phyloP scores from a whole-genome alignment of 2,113 vertebrate genomes.

The Oreotragus oreotragus region DNA sequence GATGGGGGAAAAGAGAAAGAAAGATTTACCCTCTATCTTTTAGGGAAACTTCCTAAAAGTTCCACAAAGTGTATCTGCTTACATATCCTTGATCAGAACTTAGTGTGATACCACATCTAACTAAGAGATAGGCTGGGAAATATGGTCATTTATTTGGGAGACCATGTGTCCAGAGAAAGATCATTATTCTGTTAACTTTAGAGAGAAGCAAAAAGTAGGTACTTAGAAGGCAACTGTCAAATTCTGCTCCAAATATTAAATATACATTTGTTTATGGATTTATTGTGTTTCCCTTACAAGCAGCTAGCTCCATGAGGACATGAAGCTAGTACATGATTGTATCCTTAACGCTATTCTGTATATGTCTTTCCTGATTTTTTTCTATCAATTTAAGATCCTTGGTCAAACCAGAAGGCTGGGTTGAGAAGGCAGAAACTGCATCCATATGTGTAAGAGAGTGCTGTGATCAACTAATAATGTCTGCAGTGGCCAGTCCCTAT shows the following conservation, averaged over 20 bases:
- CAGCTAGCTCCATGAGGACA: not conserved
- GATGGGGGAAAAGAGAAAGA: not conserved
- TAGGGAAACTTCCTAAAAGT: not conserved
- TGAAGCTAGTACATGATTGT: not conserved
- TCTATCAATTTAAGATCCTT: not conserved
- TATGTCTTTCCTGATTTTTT: not conserved
- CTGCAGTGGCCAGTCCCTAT: not conserved
- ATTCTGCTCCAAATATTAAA: not conserved
- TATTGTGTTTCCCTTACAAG: not conserved
- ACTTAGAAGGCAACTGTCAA: not conserved
- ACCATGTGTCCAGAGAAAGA: not conserved
- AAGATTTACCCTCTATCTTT: not conserved
- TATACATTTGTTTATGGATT: not conserved
- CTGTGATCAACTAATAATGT: not conserved
- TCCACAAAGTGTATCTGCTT: not conserved
- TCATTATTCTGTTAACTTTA: conserved; percentile 6
- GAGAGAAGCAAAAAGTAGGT: not conserved
- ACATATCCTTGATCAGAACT: not conserved
- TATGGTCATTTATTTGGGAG: not conserved
- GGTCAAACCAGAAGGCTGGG: not conserved
- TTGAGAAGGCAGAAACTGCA: not conserved
- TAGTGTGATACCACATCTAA: not conserved
- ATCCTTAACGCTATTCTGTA: not conserved
- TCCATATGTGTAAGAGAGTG: not conserved
- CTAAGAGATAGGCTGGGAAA: not conserved